Evolutionary conservation across 2,888 invertebrate species (phyloP), one percentile per base, ranked within the genome.

Genomic region (Eristalinus aeneus): DNA sequence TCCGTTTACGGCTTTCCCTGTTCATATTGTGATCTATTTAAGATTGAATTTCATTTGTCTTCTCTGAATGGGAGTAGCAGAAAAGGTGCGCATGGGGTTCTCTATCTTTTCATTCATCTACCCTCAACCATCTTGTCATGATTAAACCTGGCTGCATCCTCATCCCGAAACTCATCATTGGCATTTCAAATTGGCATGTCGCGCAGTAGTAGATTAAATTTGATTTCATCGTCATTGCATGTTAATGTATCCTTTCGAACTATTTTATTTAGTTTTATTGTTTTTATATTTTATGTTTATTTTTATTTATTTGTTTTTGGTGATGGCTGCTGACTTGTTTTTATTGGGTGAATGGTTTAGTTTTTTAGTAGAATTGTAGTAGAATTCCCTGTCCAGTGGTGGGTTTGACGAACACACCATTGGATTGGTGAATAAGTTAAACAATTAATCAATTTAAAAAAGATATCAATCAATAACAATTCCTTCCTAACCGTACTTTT

Each of bases 51-150:
- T 64, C 46, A 34, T 69, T 67, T 65, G 77, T 77, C 73, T 68
- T 36, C 58, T 60, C 39, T 73, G 60, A 60, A 53, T 80, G 39
- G 54, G 46, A 68, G 74, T 65, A 65, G 67, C 61, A 65, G 65
- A 34, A 76, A 76, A 72, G 79, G 75, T 79, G 71, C 79, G 84
- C 85, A 84, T 80, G 84, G 84, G 71, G 75, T 84, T 83, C 27
- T 74, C 64, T 83, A 69, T 85, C 72, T 69, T 20, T 53, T 73
- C 74, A 74, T 82, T 74, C 23, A 23, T 56, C 23, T 23, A 3
- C 11, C 20, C 73, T 63, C 39, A 77, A 68, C 53, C 73, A n/a
- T n/a, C n/a, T n/a, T 54, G 63, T 76, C 85, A 75, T 75, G 39
- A 75, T 22, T 34, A 16, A 46, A 53, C 23, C 34, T 63, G 27